phyloP scores from a whole-genome alignment of 1,140 invertebrate genomes.

The Aporrectodea caliginosa region DNA sequence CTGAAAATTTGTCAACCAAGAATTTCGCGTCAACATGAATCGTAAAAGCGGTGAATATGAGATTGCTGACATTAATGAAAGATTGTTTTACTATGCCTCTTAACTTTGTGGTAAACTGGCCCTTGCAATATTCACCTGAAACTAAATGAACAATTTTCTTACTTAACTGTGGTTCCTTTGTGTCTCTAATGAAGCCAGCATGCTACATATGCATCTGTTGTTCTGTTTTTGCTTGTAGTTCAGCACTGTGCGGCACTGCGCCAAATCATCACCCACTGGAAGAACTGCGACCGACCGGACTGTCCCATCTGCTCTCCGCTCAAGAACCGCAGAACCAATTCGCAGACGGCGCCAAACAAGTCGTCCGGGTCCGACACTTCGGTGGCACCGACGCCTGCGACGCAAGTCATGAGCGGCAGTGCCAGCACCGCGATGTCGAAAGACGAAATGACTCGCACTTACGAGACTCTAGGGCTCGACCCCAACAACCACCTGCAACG shows the following conservation, averaged over 20 bases:
- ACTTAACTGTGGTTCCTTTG: too few species aligned
- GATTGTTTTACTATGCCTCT: too few species aligned
- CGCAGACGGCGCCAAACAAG: neutral
- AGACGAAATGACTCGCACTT: neutral
- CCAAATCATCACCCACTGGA: slow-evolving; percentile 99
- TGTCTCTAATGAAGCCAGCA: too few species aligned
- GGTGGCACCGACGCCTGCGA: neutral
- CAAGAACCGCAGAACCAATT: slow-evolving; percentile 74
- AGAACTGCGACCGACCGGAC: slow-evolving; percentile 88
- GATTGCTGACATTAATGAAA: too few species aligned
- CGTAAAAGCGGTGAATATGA: too few species aligned
- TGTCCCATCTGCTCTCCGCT: slow-evolving; percentile 97
- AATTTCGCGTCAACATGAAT: too few species aligned
- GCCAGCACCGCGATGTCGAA: neutral
- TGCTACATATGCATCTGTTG: neutral
- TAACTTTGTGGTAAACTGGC: too few species aligned
- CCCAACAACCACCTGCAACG: neutral
- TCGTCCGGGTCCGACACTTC: neutral
- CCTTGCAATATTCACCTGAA: too few species aligned
- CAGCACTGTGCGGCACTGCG: slow-evolving; percentile 96
- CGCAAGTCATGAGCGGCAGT: too few species aligned
- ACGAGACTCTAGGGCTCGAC: neutral
- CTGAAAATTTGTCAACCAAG: too few species aligned
- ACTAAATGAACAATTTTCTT: too few species aligned
- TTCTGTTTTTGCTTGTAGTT: slow-evolving; percentile 58